Evolutionary conservation across 1,140 invertebrate genomes (phyloP).

Genomic region (Ladona fulva): DNA sequence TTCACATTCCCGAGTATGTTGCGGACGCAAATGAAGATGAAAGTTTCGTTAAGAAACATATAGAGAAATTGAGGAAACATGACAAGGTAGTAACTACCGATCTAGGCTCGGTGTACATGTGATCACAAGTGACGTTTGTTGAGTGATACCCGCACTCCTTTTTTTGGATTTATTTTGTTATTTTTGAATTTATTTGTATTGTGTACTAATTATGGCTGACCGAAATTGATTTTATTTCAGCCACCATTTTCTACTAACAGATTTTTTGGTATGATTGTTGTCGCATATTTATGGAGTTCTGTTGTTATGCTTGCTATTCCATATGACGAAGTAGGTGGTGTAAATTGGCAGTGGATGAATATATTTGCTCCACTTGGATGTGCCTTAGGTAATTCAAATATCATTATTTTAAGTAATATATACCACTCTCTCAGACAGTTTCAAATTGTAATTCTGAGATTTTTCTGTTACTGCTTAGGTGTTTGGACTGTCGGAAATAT

Average conservation of each 20-base stretch:
- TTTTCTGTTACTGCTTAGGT: conserved; percentile 44
- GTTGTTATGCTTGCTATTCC: conserved; percentile 67
- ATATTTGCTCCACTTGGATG: conserved; percentile 60
- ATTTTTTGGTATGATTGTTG: conserved; percentile 64
- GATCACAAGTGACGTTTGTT: background rate
- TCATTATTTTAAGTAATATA: background rate
- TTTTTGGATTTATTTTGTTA: no score
- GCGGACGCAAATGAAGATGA: conserved; percentile 74
- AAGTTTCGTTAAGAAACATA: conserved; percentile 55
- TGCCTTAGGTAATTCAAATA: conserved; percentile 56
- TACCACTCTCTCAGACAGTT: background rate
- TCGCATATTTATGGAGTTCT: conserved; percentile 72
- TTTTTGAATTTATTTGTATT: conserved; percentile 12
- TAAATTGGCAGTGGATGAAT: conserved; percentile 58
- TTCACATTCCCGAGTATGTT: conserved; percentile 78
- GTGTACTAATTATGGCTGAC: conserved; percentile 13
- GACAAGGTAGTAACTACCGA: conserved; percentile 45
- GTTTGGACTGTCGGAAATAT: conserved; percentile 86
- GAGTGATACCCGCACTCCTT: no score
- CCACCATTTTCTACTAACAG: conserved; percentile 69
- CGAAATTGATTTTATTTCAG: conserved; percentile 37
- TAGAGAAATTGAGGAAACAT: conserved; percentile 49
- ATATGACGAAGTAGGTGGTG: conserved; percentile 55
- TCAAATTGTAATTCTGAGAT: conserved; percentile 21
- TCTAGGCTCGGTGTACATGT: no score